phyloP scores from a whole-genome alignment of 2,888 invertebrate species.

The Acleris sparsana region DNA sequence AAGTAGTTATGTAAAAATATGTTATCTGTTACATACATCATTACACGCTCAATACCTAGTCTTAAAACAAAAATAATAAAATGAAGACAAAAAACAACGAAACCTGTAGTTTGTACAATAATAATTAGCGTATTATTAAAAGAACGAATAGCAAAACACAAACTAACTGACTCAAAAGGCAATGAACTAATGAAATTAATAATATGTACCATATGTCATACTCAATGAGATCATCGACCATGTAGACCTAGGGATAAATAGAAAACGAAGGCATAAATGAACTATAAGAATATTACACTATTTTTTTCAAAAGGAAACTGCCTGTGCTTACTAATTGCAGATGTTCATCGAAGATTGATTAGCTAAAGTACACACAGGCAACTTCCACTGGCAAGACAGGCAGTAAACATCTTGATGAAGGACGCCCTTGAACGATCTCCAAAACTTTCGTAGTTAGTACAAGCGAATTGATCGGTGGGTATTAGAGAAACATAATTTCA shows the following conservation, averaged over 20 bases:
- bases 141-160: too few species aligned
- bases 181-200: too few species aligned
- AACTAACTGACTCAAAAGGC: too few species aligned
- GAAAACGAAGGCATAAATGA: neutral
- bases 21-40: neutral
- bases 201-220: too few species aligned
- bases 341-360: slow-evolving; percentile 43
- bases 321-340: slow-evolving; percentile 40
- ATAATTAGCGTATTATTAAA: too few species aligned
- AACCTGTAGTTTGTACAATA: too few species aligned
- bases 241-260: neutral
- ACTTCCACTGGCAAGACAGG: slow-evolving; percentile 13
- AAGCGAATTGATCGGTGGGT: neutral
- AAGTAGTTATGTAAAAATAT: neutral
- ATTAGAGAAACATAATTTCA: neutral
- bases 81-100: too few species aligned
- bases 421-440: slow-evolving; percentile 12
- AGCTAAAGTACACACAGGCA: slow-evolving; percentile 20
- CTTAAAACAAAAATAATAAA: too few species aligned
- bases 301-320: slow-evolving; percentile 9
- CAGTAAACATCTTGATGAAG: slow-evolving; percentile 9
- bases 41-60: too few species aligned
- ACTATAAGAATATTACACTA: neutral
- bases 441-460: neutral
- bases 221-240: too few species aligned